Conservation (phyloP, 2,888 invertebrate genomes). For the Abrostola tripartita region DNA sequence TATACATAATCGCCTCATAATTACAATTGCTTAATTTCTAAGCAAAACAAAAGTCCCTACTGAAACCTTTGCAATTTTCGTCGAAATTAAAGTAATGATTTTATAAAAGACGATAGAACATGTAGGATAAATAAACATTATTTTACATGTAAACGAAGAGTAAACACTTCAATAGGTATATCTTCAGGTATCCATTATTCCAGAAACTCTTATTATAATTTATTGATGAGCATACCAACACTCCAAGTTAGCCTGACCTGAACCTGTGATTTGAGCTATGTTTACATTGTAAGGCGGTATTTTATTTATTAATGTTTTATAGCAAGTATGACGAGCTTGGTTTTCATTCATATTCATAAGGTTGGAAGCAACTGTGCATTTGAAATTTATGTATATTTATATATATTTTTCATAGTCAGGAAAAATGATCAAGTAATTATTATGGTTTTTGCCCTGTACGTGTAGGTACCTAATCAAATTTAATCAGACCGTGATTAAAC, state of each 20-base stretch:
- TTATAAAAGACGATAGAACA: no score
- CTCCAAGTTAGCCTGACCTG: slow-evolving; percentile 6
- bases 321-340: slow-evolving; percentile 12
- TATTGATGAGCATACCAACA: slow-evolving; percentile 10
- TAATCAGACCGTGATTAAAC: slow-evolving; percentile 1
- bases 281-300: slow-evolving; percentile 17
- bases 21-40: no score
- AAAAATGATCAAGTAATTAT: not conserved
- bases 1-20: no score
- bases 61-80: no score
- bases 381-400: no score
- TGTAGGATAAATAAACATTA: no score
- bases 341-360: slow-evolving; percentile 9
- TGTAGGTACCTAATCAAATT: not conserved
- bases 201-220: not conserved
- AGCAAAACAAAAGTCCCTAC: no score
- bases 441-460: not conserved
- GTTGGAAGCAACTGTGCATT: slow-evolving; percentile 9
- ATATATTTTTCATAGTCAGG: not conserved
- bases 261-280: slow-evolving; percentile 11
- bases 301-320: slow-evolving; percentile 10
- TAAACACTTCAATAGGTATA: not conserved
- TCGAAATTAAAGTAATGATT: no score
- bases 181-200: not conserved
- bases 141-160: not conserved